A percentile compares a stretch with the other conserved stretches of the same genome.
Conservation (phyloP, 2,888 invertebrate species). For the Nomada fucata region DNA sequence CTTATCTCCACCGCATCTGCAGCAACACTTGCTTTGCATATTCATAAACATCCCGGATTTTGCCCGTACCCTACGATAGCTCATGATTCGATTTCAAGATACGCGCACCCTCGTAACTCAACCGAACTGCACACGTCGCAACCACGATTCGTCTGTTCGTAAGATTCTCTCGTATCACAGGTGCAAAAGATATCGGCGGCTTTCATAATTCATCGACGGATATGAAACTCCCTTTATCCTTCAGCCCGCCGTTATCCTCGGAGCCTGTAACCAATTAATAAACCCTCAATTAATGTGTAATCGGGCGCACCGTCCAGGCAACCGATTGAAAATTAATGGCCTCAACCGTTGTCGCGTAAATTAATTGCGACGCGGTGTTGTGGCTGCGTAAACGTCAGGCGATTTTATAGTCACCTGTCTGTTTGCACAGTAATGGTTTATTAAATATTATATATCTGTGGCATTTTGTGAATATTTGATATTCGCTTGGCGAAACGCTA, state of each 20-base stretch:
- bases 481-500: neutral
- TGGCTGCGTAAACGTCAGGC: slow-evolving; percentile 13
- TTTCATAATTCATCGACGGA: slow-evolving; percentile 54
- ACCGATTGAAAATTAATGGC: slow-evolving; percentile 73
- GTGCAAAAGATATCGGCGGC: slow-evolving; percentile 12
- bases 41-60: slow-evolving; percentile 2
- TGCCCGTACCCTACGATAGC: neutral
- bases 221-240: slow-evolving; percentile 58
- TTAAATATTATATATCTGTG: slow-evolving; percentile 3
- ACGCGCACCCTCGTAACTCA: neutral
- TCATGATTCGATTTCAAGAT: slow-evolving; percentile 4
- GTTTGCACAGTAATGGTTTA: slow-evolving; percentile 6
- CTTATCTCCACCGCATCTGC: no score
- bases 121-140: neutral
- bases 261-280: slow-evolving; percentile 67
- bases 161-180: neutral
- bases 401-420: slow-evolving; percentile 33
- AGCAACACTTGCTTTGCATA: neutral
- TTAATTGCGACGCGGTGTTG: slow-evolving; percentile 60
- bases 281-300: slow-evolving; percentile 71
- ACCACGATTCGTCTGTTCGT: neutral
- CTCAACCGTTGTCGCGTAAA: slow-evolving; percentile 63
- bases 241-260: slow-evolving; percentile 57
- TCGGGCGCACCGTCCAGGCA: slow-evolving; percentile 49
- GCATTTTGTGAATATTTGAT: neutral